Evolutionary conservation across 2,888 invertebrate species (phyloP).

Genomic region (Microplitis manilae): DNA sequence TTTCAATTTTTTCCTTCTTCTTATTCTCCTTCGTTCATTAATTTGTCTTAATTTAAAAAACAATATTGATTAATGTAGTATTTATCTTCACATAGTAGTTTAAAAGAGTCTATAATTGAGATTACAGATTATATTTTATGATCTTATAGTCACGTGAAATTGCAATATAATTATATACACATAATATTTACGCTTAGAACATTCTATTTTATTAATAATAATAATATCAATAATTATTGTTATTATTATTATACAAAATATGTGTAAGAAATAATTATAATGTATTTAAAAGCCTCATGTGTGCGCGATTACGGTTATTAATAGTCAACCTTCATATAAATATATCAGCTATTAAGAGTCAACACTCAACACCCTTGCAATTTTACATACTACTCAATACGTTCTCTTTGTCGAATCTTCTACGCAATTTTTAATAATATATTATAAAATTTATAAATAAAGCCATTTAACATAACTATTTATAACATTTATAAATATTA

Average conservation of each 20-base stretch:
- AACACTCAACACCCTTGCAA: slow-evolving; percentile 55
- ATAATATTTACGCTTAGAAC: slow-evolving; percentile 39
- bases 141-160: slow-evolving; percentile 20
- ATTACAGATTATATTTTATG: slow-evolving; percentile 3
- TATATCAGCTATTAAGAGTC: slow-evolving; percentile 63
- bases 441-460: not conserved
- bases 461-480: not conserved
- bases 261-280: not conserved
- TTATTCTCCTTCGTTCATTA: slow-evolving; percentile 12
- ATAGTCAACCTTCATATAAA: slow-evolving; percentile 68
- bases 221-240: slow-evolving; percentile 51
- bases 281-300: slow-evolving; percentile 50
- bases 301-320: slow-evolving; percentile 57
- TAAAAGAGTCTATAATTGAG: not conserved
- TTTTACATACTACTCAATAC: slow-evolving; percentile 45
- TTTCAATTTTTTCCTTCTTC: slow-evolving; percentile 9
- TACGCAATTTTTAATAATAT: not conserved
- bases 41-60: not conserved
- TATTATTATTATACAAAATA: not conserved
- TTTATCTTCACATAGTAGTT: not conserved
- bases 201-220: slow-evolving; percentile 51
- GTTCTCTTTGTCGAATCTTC: slow-evolving; percentile 55
- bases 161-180: slow-evolving; percentile 20
- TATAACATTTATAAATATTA: not conserved
- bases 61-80: slow-evolving; percentile 6